phyloP scores from a whole-genome alignment of 2,797 vertebrate genomes.

The Perodicticus potto region DNA sequence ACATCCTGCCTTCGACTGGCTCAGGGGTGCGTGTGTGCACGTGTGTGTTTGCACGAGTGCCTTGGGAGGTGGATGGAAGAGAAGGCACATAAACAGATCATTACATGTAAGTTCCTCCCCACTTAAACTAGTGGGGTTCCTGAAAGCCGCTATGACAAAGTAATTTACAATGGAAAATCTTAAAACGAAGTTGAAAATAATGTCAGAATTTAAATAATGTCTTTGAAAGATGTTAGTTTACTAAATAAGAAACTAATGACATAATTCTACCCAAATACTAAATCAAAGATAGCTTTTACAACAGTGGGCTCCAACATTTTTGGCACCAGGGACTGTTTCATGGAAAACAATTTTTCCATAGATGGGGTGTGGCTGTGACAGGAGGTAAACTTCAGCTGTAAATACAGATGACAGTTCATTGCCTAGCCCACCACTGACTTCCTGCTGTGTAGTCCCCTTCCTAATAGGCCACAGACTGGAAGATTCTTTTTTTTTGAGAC shows the following conservation, averaged over 20 bases:
- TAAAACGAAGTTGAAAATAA: constrained; percentile 33
- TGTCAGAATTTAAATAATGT: background rate
- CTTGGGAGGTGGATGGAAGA: background rate
- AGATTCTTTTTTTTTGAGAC: too few relatives aligned
- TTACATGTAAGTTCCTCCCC: background rate
- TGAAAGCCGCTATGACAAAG: background rate
- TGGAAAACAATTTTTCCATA: too few relatives aligned
- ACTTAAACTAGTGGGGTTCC: background rate
- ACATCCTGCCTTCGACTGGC: background rate
- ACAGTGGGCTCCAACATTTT: too few relatives aligned
- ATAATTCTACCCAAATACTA: constrained; percentile 30
- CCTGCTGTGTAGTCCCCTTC: too few relatives aligned
- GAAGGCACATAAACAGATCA: background rate
- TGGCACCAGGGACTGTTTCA: too few relatives aligned
- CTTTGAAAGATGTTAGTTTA: constrained; percentile 8
- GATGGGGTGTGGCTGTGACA: too few relatives aligned
- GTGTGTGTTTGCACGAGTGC: background rate
- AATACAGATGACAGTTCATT: too few relatives aligned
- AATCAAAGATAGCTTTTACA: background rate
- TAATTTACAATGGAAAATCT: constrained; percentile 1
- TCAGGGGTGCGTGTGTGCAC: too few relatives aligned
- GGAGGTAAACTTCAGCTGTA: too few relatives aligned
- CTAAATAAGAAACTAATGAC: background rate
- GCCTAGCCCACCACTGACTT: too few relatives aligned
- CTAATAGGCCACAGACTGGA: too few relatives aligned